Base-by-base conservation (phyloP, 1,140 invertebrate species). In the Cotesia chilonis region DNA sequence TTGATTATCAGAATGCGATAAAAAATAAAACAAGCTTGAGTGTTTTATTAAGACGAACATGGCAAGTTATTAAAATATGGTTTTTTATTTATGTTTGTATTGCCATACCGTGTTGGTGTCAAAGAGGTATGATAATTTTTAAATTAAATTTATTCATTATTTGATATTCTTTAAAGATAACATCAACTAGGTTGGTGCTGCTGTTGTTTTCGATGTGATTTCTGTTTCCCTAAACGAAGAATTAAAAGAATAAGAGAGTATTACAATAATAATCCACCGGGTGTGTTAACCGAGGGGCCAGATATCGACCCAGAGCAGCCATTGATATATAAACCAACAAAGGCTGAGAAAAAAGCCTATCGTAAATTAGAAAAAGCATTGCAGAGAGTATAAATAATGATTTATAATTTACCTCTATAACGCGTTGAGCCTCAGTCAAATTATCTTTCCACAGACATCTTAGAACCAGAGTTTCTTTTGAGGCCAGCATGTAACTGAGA, bases 371-470 rank as follows among this genome's bases (percentile, higher is more conserved):
- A 80, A 68, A 65, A 66, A 63, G 76, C 71, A 14, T 82, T 85
- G 73, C 80, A 72, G 74, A 77, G 83, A 75, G 72, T 84, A 73
- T 85, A 57, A 80, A 68, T 67, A 66, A 55, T 54, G 17, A 52
- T 68, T 4, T 54, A 4, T 35, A 12, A 57, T 12, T 75, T 79
- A 85, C 84, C 81, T 84, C 69, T 54, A 85, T 79, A 17, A 85
- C 77, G 68, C 81, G 70, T 60, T 78, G 74, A 3, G 83, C 84
- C 71, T 79, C 81, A 0, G n/a, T 38, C 68, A 80, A 81, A 76
- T 85, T 77, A 14, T 72, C 73, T 69, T 78, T 84, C 83, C 83
- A 84, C 6, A 86, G 74, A 65, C 82, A 86, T 47, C 81, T 79
- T 9, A 85, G 67, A 17, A 84, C 73, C 10, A 84, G 70, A 37